Evolutionary conservation across 2,797 vertebrate genomes (phyloP).

Genomic region (Diglossa cyanea): DNA sequence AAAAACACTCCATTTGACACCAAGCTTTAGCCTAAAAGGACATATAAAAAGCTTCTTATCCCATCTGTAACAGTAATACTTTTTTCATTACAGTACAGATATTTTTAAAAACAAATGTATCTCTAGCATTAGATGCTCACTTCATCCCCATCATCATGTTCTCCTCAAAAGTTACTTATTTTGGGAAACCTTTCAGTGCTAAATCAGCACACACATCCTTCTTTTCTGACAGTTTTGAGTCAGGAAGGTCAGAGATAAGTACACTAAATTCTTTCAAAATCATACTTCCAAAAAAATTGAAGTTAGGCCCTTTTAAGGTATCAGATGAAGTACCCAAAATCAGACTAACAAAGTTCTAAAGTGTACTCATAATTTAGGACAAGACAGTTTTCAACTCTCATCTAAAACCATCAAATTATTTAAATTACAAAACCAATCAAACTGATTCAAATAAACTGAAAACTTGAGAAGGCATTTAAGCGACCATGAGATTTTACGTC

Average conservation of each 20-base stretch:
- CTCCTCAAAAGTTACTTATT: not conserved
- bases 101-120: not conserved
- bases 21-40: not conserved
- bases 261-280: not conserved
- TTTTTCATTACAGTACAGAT: not conserved
- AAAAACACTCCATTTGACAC: not conserved
- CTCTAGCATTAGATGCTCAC: not conserved
- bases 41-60: not conserved
- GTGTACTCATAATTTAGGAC: not conserved
- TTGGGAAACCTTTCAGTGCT: not conserved
- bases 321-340: not conserved
- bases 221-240: not conserved
- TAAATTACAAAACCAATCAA: not conserved
- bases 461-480: not conserved
- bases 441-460: not conserved
- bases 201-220: not conserved
- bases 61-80: not conserved
- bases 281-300: not conserved
- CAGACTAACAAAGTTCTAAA: not conserved
- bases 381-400: not conserved
- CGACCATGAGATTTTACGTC: not conserved
- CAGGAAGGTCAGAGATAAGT: not conserved
- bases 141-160: not conserved
- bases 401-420: not conserved
- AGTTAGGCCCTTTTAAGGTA: not conserved